Conservation (phyloP, 2,888 invertebrate genomes). For the Mesochorus sp. region DNA sequence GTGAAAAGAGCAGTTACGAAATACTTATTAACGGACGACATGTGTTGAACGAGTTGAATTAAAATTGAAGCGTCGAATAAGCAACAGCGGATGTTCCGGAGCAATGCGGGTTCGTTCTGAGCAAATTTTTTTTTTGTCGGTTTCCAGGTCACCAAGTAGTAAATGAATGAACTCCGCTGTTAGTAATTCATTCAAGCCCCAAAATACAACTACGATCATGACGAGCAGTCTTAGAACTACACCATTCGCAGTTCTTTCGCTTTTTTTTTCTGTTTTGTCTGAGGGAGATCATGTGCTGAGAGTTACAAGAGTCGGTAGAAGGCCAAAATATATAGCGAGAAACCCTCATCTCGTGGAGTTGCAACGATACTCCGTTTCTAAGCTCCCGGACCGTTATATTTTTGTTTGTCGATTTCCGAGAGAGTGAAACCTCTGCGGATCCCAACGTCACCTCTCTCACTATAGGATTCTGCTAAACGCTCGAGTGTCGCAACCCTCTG, state of each 20-base stretch:
- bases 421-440: constrained; percentile 56
- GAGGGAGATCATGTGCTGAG: constrained; percentile 49
- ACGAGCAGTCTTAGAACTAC: constrained; percentile 50
- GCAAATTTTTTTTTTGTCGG: constrained; percentile 79
- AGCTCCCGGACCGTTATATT: constrained; percentile 76
- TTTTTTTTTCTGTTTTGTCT: constrained; percentile 59
- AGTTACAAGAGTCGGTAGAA: constrained; percentile 62
- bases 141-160: constrained; percentile 79
- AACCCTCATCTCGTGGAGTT: constrained; percentile 70
- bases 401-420: constrained; percentile 77
- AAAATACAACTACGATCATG: constrained; percentile 69
- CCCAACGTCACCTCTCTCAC: constrained; percentile 44
- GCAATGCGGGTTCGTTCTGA: constrained; percentile 35
- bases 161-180: constrained; percentile 80
- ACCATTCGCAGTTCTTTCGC: constrained; percentile 50
- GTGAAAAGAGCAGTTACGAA: too few species aligned
- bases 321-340: constrained; percentile 56
- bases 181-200: constrained; percentile 81
- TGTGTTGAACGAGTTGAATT: neutral
- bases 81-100: constrained; percentile 29
- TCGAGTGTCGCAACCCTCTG: constrained; percentile 50
- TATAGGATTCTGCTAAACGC: constrained; percentile 61
- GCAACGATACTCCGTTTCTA: constrained; percentile 73
- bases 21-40: too few species aligned
- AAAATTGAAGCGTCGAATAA: constrained; percentile 40